phyloP scores from a whole-genome alignment of 2,797 vertebrate species.

The Platalea minor region DNA sequence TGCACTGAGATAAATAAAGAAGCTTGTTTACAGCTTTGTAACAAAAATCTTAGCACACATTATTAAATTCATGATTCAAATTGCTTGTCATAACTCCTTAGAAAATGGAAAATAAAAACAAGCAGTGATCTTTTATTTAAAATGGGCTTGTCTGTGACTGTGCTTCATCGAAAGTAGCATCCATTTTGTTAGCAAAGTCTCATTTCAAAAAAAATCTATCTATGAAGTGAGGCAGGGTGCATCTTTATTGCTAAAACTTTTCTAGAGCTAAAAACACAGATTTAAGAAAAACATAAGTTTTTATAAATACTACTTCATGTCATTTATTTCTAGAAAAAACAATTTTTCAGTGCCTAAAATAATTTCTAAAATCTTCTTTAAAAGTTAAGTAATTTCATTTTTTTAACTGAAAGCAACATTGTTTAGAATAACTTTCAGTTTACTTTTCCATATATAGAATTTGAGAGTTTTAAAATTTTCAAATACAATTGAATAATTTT shows the following conservation, averaged over 20 bases:
- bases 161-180: neutral
- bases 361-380: accelerated
- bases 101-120: neutral
- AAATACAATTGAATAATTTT: neutral
- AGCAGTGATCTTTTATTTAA: neutral
- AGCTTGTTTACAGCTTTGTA: neutral
- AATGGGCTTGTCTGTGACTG: neutral
- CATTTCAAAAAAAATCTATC: neutral
- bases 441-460: neutral
- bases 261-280: neutral
- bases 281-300: neutral
- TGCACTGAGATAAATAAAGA: neutral
- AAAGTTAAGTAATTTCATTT: neutral
- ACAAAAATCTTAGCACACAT: neutral
- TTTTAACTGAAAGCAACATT: neutral
- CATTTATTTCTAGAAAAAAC: neutral
- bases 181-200: neutral
- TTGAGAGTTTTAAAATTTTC: neutral
- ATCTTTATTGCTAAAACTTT: neutral
- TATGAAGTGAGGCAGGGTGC: neutral
- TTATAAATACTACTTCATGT: neutral
- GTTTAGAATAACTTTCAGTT: neutral
- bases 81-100: neutral
- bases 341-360: neutral
- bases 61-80: neutral